These are phyloP conservation scores for Drosophila ironensis DNA, from an alignment of 1,140 invertebrate species.

Conservation along the genomic window DNA sequence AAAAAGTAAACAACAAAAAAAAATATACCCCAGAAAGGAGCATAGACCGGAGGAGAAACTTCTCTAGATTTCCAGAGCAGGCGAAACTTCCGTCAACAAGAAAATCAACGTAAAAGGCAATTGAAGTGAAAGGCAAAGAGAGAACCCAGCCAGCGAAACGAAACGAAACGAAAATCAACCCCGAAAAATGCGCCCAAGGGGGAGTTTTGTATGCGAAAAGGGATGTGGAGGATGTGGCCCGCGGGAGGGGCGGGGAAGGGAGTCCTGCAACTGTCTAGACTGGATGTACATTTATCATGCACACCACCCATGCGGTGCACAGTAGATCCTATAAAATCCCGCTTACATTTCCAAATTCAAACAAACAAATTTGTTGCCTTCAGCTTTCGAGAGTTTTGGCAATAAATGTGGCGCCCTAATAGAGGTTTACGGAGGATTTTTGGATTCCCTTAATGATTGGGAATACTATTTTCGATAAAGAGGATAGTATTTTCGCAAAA, in stretches of 20 bases:
- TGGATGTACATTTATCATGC: slow-evolving; percentile 61
- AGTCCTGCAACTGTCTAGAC: slow-evolving; percentile 73
- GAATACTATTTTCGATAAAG: no score
- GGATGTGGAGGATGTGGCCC: neutral
- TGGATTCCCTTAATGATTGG: no score
- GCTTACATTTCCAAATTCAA: neutral
- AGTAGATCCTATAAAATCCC: neutral
- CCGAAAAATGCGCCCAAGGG: slow-evolving; percentile 56
- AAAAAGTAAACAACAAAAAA: slow-evolving; percentile 59
- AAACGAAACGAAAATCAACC: slow-evolving; percentile 62
- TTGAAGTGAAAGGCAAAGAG: slow-evolving; percentile 48
- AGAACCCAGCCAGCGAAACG: slow-evolving; percentile 21
- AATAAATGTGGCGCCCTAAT: no score
- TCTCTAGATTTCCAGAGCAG: slow-evolving; percentile 47
- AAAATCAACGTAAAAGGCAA: slow-evolving; percentile 49
- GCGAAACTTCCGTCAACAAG: slow-evolving; percentile 67
- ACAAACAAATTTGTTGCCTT: no score
- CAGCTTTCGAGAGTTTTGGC: no score
- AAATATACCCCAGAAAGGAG: no score
- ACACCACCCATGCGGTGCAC: slow-evolving; percentile 1
- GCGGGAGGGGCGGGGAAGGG: neutral
- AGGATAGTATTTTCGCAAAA: no score
- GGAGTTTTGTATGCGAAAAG: slow-evolving; percentile 23
- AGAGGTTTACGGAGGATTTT: no score
- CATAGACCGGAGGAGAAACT: slow-evolving; percentile 31